Percentiles rank a stretch among this genome's conserved stretches.
These are phyloP conservation scores for Tachyglossus aculeatus DNA, from an alignment of 2,797 vertebrate genomes.

Conservation along the genomic window DNA sequence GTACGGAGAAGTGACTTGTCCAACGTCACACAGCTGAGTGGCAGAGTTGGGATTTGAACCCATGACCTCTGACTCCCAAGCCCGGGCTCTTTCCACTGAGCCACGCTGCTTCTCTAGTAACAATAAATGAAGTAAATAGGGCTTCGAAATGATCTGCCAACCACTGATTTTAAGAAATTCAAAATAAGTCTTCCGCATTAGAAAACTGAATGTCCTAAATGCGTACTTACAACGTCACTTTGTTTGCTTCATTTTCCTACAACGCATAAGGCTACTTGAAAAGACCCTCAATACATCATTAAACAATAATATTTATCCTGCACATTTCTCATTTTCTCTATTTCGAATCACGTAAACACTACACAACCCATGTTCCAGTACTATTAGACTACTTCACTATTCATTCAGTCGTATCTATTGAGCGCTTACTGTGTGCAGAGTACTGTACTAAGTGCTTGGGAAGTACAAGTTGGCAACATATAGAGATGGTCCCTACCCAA, in stretches of 20 bases:
- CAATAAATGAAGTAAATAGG: not conserved
- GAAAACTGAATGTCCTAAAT: slow-evolving; percentile 45
- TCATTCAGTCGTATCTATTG: slow-evolving; percentile 33
- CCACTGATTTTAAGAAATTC: slow-evolving; percentile 7
- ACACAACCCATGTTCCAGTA: too few relatives aligned
- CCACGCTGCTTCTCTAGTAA: not conserved
- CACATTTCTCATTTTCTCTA: slow-evolving; percentile 50
- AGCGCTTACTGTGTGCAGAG: slow-evolving; percentile 21
- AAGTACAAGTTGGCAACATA: too few relatives aligned
- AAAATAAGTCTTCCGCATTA: slow-evolving; percentile 38
- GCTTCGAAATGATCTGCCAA: not conserved
- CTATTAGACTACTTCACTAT: too few relatives aligned
- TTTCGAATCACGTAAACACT: too few relatives aligned
- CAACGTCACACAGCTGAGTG: too few relatives aligned
- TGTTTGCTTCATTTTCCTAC: slow-evolving; percentile 45
- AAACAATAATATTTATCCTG: slow-evolving; percentile 66
- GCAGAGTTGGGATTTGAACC: too few relatives aligned
- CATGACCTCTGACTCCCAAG: too few relatives aligned
- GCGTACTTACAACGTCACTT: slow-evolving; percentile 35
- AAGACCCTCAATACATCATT: slow-evolving; percentile 58
- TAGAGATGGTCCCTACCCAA: too few relatives aligned
- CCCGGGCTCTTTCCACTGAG: too few relatives aligned
- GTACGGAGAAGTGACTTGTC: too few relatives aligned
- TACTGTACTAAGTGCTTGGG: too few relatives aligned
- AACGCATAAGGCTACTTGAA: slow-evolving; percentile 50